These are phyloP conservation scores for Rhynchonema sp. DNA, from an alignment of 2,888 invertebrate genomes.

Conservation along the genomic window DNA sequence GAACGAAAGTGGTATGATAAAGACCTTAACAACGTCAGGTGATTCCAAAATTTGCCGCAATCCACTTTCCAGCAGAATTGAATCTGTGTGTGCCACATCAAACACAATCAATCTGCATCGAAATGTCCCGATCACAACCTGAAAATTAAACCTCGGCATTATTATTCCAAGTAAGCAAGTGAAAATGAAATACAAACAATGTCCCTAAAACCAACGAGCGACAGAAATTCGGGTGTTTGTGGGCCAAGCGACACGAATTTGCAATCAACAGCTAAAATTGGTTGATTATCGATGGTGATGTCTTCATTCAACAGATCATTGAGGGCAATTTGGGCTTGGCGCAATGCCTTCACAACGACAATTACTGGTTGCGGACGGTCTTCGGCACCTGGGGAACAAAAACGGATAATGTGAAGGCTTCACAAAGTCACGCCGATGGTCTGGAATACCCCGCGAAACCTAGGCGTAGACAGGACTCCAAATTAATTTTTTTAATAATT, in stretches of 20 bases:
- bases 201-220: slow-evolving; percentile 40
- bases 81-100: slow-evolving; percentile 21
- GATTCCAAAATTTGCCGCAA: slow-evolving; percentile 19
- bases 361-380: slow-evolving; percentile 10
- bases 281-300: slow-evolving; percentile 11
- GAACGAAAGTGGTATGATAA: neutral
- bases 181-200: neutral
- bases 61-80: slow-evolving; percentile 21
- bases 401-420: no score
- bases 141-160: neutral
- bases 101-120: slow-evolving; percentile 16
- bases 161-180: neutral
- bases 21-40: slow-evolving; percentile 18
- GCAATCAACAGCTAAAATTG: slow-evolving; percentile 60
- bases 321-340: slow-evolving; percentile 20
- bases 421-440: no score
- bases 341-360: slow-evolving; percentile 20
- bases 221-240: slow-evolving; percentile 47
- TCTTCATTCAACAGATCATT: slow-evolving; percentile 14
- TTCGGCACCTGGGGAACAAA: no score
- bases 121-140: neutral
- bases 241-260: slow-evolving; percentile 72
- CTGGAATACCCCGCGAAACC: no score
- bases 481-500: no score
- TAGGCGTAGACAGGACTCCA: no score